A percentile compares a stretch with the other conserved stretches of the same genome.
phyloP scores from a whole-genome alignment of 2,797 vertebrate genomes.

The Lagocephalus sceleratus region DNA sequence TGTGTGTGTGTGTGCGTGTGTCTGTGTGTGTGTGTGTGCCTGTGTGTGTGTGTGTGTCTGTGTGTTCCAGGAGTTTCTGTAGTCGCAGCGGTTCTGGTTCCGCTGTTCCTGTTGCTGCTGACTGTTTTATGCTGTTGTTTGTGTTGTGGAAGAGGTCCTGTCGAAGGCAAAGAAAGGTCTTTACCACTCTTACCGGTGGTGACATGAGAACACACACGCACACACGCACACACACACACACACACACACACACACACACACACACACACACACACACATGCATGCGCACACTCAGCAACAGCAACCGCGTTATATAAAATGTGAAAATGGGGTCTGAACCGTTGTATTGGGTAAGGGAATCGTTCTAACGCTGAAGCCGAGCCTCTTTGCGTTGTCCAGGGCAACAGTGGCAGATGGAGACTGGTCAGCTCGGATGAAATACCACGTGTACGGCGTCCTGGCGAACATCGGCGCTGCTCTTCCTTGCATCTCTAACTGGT shows the following conservation, averaged over 20 bases:
- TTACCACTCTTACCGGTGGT: background rate
- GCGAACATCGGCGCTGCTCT: conserved; percentile 82
- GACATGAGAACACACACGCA: background rate
- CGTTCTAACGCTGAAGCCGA: background rate
- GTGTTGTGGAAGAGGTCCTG: conserved; percentile 74
- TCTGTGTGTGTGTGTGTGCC: background rate
- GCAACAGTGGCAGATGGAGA: conserved; percentile 66
- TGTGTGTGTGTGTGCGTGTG: background rate
- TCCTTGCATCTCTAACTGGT: conserved; percentile 83
- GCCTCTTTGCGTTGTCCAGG: conserved; percentile 55
- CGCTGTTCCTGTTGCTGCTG: conserved; percentile 82
- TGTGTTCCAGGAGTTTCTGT: conserved; percentile 53
- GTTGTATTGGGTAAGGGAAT: background rate
- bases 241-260: too few relatives aligned
- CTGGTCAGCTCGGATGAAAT: conserved; percentile 83
- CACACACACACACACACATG: too few relatives aligned
- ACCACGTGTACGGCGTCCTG: conserved; percentile 85
- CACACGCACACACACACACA: background rate
- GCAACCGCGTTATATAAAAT: too few relatives aligned
- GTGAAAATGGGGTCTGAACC: too few relatives aligned
- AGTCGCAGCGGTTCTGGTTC: conserved; percentile 77
- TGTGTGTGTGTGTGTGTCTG: background rate
- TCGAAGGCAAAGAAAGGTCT: conserved; percentile 83
- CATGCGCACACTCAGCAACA: too few relatives aligned
- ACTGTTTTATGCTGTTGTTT: conserved; percentile 81